A percentile compares a stretch with the other conserved stretches of the same genome.
Conservation (phyloP, 2,113 vertebrate species). For the Aleadryas rufinucha region DNA sequence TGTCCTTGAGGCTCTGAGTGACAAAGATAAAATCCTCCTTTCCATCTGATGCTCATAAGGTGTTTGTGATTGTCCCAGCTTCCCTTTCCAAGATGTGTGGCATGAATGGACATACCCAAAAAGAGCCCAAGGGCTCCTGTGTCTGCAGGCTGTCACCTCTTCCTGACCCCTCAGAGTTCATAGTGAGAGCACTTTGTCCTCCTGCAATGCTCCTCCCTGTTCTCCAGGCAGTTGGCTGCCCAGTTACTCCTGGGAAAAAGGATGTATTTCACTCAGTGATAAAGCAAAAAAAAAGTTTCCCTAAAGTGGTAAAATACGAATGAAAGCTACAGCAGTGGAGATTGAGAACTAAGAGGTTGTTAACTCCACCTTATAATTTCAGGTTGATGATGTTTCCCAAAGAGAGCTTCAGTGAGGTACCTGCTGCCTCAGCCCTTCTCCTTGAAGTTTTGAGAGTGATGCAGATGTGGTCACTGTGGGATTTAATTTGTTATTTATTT, state of each 20-base stretch:
- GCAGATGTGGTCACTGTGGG: neutral
- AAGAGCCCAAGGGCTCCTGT: neutral
- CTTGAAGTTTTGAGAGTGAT: neutral
- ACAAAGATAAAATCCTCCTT: neutral
- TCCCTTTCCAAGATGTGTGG: neutral
- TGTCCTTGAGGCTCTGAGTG: neutral
- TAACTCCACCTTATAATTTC: neutral
- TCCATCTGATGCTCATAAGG: neutral
- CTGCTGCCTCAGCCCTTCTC: neutral
- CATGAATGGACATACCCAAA: neutral
- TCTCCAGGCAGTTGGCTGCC: neutral
- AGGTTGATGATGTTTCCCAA: neutral
- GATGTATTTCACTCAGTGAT: neutral
- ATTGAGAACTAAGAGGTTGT: neutral
- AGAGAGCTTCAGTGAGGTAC: neutral
- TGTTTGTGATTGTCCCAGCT: neutral
- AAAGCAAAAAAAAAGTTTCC: neutral
- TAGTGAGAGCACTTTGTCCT: neutral
- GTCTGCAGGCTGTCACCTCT: fast-evolving
- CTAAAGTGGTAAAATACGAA: neutral
- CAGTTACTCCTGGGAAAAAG: neutral
- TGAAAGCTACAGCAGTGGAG: neutral
- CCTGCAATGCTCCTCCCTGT: neutral
- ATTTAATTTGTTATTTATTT: neutral
- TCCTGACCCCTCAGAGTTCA: neutral